Base-by-base conservation (phyloP, 2,113 vertebrate species). In the Aegotheles bennettii region DNA sequence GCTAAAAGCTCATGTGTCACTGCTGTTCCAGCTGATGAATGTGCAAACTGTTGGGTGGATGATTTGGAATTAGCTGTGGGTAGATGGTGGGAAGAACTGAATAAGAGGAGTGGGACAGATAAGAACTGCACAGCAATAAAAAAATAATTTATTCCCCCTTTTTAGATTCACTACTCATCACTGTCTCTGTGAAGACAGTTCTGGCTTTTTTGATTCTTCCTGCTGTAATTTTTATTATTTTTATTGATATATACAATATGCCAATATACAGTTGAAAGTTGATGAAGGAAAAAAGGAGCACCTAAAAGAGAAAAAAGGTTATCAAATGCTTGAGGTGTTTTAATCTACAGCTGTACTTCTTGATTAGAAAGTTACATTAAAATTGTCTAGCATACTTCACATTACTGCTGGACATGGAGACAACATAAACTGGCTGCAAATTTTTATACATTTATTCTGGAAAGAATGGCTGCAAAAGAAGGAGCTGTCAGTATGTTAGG, bases 51-150 rank as follows among this genome's bases (percentile, higher is more conserved):
- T 59, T 38, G 81, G 64, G 69, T 89, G 77, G 73, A 74, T 84
- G 64, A 90, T 56, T 64, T 94, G 84, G 51, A 93, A 77, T 94
- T 86, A 94, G 65, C 43, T 87, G 60, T 38, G 28, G 25, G 40
- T 71, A 87, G 45, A 6, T 65, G 45, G 28, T 70, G 33, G 47
- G 64, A 70, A 87, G 84, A 87, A 87, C 3, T 81, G 65, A 95
- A 42, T 91, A 92, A 94, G 40, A 92, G 14, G 26, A 89, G 56
- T 64, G 31, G 23, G 26, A 89, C 25, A 84, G 76, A 87, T 84
- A 94, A 94, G 73, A 87, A 87, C 38, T 59, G 59, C 50, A 86
- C 33, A 78, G 24, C 56, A 95, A 92, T 81, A 56, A 92, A 93
- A 92, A 45, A 84, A 19, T 31, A 61, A 59, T 33, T 63, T 89